Conservation (phyloP, 2,888 invertebrate genomes). For the Aspidiotus rigidus region DNA sequence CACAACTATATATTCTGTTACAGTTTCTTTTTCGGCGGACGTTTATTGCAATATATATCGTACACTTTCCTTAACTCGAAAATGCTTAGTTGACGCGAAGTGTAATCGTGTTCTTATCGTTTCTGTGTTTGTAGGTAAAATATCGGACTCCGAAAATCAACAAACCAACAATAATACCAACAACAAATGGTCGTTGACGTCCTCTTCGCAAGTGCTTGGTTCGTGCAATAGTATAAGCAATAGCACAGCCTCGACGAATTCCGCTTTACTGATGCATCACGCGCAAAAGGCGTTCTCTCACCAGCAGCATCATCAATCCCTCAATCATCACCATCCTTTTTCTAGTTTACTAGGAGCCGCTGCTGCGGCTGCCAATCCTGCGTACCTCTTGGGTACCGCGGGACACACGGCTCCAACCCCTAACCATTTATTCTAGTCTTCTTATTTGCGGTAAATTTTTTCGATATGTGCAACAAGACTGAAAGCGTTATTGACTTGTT, state of each 20-base stretch:
- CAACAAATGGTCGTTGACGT: slow-evolving; percentile 44
- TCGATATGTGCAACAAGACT: slow-evolving; percentile 3
- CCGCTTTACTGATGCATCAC: slow-evolving; percentile 46
- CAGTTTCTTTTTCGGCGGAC: too few relatives aligned
- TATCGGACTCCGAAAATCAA: slow-evolving; percentile 28
- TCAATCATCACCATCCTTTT: slow-evolving; percentile 38
- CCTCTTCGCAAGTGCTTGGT: slow-evolving; percentile 42
- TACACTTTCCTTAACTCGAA: background rate
- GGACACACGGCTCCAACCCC: slow-evolving; percentile 39
- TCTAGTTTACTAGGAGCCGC: slow-evolving; percentile 36
- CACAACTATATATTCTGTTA: too few relatives aligned
- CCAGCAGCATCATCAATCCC: slow-evolving; percentile 40
- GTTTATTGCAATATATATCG: background rate
- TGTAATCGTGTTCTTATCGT: too few relatives aligned
- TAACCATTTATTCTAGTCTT: slow-evolving; percentile 40
- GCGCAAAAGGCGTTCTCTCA: slow-evolving; percentile 46
- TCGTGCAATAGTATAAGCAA: slow-evolving; percentile 41
- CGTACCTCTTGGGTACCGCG: slow-evolving; percentile 40
- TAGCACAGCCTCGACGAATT: slow-evolving; percentile 40
- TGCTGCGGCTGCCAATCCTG: slow-evolving; percentile 37
- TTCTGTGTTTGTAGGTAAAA: slow-evolving; percentile 19
- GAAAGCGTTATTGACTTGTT: background rate
- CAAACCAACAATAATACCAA: slow-evolving; percentile 41
- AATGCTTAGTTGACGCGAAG: too few relatives aligned
- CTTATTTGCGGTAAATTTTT: background rate